Conservation (phyloP, 37 sponge, comb jelly and placozoan genomes). For the Haliclona indistincta region DNA sequence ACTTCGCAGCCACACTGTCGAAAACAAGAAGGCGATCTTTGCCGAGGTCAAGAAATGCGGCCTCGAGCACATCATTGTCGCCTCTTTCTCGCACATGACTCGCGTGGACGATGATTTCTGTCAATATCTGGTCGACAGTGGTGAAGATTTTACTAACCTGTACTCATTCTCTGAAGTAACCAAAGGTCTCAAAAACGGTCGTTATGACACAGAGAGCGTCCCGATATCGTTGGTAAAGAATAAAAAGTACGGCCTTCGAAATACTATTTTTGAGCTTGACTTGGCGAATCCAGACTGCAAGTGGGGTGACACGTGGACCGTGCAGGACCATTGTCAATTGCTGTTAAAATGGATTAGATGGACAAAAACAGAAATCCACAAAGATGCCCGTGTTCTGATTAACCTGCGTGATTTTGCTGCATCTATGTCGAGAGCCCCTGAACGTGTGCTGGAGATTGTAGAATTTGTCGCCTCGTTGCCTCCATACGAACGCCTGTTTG, state of each 20-base stretch:
- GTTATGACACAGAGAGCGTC: conserved; percentile 53
- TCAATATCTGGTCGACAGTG: conserved; percentile 40
- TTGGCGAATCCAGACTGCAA: conserved; percentile 32
- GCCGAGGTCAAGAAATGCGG: conserved; percentile 74
- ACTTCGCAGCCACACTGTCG: conserved; percentile 78
- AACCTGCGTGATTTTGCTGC: conserved; percentile 78
- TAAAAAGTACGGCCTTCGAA: conserved; percentile 56
- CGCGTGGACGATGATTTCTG: conserved; percentile 81
- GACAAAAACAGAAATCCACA: conserved; percentile 29
- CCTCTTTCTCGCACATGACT: conserved; percentile 71
- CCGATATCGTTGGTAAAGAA: conserved; percentile 68
- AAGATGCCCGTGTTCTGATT: conserved; percentile 54
- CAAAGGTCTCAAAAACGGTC: conserved; percentile 35
- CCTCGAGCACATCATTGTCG: conserved; percentile 72
- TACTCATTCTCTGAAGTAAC: conserved; percentile 79
- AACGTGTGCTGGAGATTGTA: conserved; percentile 59
- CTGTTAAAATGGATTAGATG: conserved; percentile 61
- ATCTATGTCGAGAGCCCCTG: conserved; percentile 61
- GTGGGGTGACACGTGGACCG: conserved; percentile 62
- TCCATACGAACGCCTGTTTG: conserved; percentile 42
- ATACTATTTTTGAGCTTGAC: conserved; percentile 78
- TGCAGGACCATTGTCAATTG: conserved; percentile 57
- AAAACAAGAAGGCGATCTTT: conserved; percentile 74
- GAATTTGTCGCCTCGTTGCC: conserved; percentile 62
- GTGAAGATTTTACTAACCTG: conserved; percentile 55